A percentile compares a stretch with the other conserved stretches of the same genome.
Evolutionary conservation across 1,140 invertebrate species (phyloP).

Genomic region (Fopius arisanus): DNA sequence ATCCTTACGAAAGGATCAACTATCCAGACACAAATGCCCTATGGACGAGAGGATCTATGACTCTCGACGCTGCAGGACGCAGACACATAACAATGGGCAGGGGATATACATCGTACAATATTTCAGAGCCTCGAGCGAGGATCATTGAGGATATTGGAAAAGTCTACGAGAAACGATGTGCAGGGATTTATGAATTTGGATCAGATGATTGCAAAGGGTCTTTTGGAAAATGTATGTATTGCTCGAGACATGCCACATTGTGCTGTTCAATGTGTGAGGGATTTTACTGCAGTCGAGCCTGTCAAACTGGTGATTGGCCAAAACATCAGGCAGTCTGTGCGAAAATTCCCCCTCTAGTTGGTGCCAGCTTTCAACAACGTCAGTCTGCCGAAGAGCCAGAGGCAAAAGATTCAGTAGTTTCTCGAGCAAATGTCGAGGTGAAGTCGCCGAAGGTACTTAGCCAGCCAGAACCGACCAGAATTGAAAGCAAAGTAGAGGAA

Average conservation of each 20-base stretch:
- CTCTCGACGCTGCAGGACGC: constrained; percentile 45
- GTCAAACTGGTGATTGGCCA: constrained; percentile 52
- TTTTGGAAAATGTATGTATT: constrained; percentile 44
- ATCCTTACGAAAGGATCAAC: constrained; percentile 44
- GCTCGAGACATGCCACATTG: constrained; percentile 38
- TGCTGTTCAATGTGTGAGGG: constrained; percentile 46
- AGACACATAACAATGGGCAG: constrained; percentile 52
- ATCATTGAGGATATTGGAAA: constrained; percentile 34
- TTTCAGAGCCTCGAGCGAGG: constrained; percentile 42
- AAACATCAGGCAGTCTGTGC: constrained; percentile 47
- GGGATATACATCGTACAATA: constrained; percentile 49
- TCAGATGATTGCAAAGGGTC: constrained; percentile 30
- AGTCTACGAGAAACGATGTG: constrained; percentile 44
- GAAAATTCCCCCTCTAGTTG: background rate
- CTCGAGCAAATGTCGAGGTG: background rate
- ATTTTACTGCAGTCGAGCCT: constrained; percentile 50
- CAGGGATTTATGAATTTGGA: constrained; percentile 50
- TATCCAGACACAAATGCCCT: constrained; percentile 47
- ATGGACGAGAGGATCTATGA: constrained; percentile 51
- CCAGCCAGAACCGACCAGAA: background rate
- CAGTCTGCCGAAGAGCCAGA: background rate
- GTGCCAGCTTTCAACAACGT: background rate
- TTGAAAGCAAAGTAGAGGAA: background rate
- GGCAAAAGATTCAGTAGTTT: background rate
- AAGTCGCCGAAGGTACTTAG: background rate